A percentile compares a stretch with the other conserved stretches of the same genome.
phyloP scores from a whole-genome alignment of 2,888 invertebrate genomes.

The Myopa testacea region DNA sequence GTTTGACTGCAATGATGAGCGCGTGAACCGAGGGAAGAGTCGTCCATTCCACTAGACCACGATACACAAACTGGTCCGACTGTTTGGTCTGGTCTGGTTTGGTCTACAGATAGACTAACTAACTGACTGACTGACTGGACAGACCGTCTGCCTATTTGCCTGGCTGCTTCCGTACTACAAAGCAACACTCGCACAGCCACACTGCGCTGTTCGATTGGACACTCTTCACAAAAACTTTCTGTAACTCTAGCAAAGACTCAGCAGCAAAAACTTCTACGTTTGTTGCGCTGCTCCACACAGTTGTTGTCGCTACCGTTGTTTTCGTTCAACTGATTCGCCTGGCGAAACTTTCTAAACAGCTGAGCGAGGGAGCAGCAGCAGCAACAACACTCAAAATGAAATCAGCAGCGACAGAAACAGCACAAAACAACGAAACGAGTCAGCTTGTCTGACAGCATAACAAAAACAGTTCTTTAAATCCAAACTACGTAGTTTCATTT shows the following conservation, averaged over 20 bases:
- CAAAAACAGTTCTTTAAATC: constrained; percentile 12
- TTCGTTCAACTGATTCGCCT: constrained; percentile 44
- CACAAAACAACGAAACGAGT: constrained; percentile 17
- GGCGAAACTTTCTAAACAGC: constrained; percentile 53
- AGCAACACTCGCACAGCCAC: constrained; percentile 9
- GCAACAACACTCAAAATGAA: constrained; percentile 13
- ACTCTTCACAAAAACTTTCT: constrained; percentile 19
- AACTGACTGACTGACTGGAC: constrained; percentile 10
- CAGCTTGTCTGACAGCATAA: background rate
- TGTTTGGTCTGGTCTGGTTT: constrained; percentile 13
- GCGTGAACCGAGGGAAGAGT: background rate
- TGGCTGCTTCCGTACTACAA: constrained; percentile 21
- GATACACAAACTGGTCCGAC: constrained; percentile 19
- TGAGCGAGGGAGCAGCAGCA: constrained; percentile 47
- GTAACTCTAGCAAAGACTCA: constrained; percentile 13
- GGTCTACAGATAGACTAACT: background rate
- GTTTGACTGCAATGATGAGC: background rate
- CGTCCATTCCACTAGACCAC: constrained; percentile 4
- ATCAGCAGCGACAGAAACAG: constrained; percentile 9
- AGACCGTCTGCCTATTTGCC: constrained; percentile 9
- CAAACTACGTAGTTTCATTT: constrained; percentile 38
- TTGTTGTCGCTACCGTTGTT: constrained; percentile 44
- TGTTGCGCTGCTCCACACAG: constrained; percentile 27
- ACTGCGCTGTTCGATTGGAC: constrained; percentile 15
- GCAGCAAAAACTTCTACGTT: constrained; percentile 9